These are phyloP conservation scores for Girardinus metallicus DNA, from an alignment of 2,797 vertebrate species.

Conservation along the genomic window DNA sequence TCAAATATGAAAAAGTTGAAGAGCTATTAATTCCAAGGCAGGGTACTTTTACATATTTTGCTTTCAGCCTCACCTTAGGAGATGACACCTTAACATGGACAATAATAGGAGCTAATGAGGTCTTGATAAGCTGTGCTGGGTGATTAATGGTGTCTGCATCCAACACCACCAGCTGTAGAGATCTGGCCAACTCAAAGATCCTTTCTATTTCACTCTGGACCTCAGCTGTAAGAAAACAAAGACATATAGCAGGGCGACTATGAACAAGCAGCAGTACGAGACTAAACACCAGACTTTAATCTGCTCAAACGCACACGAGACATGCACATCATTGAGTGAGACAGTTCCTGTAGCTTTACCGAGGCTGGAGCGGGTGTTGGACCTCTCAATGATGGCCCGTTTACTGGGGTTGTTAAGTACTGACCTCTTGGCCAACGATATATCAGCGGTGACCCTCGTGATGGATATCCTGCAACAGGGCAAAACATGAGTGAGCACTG, in stretches of 20 bases:
- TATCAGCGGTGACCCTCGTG: constrained; percentile 98
- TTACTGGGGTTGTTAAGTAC: constrained; percentile 99
- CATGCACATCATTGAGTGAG: constrained; percentile 72
- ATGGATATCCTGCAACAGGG: constrained; percentile 92
- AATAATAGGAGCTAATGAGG: constrained; percentile 96
- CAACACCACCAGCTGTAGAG: constrained; percentile 95
- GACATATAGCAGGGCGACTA: not conserved
- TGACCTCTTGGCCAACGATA: constrained; percentile 98
- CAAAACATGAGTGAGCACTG: not conserved
- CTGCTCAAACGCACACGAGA: constrained; percentile 14
- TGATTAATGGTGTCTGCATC: constrained; percentile 99
- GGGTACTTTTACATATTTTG: not conserved
- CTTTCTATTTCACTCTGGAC: constrained; percentile 98
- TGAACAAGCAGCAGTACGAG: not conserved
- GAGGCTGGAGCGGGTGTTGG: constrained; percentile 96
- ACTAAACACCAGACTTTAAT: not conserved
- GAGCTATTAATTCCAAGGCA: not conserved
- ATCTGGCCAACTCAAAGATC: constrained; percentile 96
- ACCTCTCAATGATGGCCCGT: constrained; percentile 97
- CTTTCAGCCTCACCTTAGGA: constrained; percentile 86
- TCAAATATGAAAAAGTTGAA: not conserved
- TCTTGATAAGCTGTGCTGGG: constrained; percentile 96
- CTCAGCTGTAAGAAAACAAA: constrained; percentile 84
- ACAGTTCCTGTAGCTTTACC: constrained; percentile 83
- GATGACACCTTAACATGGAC: constrained; percentile 98